Conservation (phyloP, 1,140 invertebrate species). For the Nasonia vitripennis region DNA sequence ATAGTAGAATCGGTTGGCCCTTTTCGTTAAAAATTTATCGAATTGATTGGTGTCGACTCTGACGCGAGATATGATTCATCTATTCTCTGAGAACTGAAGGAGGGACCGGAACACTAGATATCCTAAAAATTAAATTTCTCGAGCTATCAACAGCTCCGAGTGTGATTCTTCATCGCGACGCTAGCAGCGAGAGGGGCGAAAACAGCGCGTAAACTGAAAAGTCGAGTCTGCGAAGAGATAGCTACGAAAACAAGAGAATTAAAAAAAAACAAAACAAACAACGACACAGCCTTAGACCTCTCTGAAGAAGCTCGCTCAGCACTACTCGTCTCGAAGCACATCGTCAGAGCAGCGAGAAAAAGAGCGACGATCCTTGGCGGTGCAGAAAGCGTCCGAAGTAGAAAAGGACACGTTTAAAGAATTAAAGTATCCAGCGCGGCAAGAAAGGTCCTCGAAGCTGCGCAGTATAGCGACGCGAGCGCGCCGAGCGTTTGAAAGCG, state of each 20-base stretch:
- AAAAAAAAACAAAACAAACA: background rate
- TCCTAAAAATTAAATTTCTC: too few relatives aligned
- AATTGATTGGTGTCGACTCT: too few relatives aligned
- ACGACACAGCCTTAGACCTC: too few relatives aligned
- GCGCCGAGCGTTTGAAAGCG: slow-evolving; percentile 68
- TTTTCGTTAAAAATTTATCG: too few relatives aligned
- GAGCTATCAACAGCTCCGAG: background rate
- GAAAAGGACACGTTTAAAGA: slow-evolving; percentile 71
- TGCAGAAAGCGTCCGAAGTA: background rate
- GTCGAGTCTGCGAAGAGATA: background rate
- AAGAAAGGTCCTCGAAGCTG: slow-evolving; percentile 72
- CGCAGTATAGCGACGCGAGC: slow-evolving; percentile 10
- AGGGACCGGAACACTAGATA: too few relatives aligned
- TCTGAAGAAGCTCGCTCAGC: too few relatives aligned
- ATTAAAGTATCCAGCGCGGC: slow-evolving; percentile 74
- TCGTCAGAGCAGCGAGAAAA: background rate
- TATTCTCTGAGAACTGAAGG: too few relatives aligned
- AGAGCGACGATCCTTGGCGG: background rate
- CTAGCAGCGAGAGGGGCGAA: background rate
- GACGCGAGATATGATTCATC: too few relatives aligned
- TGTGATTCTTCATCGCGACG: background rate
- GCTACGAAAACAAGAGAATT: background rate
- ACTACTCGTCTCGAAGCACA: too few relatives aligned
- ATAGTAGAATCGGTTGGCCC: too few relatives aligned
- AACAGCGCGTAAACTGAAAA: slow-evolving; percentile 36